phyloP scores from a whole-genome alignment of 2,797 vertebrate species.

The Eidolon dupreanum region DNA sequence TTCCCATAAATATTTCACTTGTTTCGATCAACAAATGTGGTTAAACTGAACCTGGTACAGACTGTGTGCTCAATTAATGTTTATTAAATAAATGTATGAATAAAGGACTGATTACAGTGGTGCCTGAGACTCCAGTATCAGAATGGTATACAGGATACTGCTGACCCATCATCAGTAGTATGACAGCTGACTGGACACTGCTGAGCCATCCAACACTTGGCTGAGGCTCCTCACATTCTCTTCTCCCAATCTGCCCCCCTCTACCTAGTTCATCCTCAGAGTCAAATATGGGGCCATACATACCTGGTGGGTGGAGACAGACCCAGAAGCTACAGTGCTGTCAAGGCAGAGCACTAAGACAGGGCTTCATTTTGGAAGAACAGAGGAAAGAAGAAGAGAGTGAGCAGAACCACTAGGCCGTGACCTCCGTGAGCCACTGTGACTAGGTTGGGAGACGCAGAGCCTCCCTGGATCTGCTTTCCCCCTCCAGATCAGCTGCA shows the following conservation, averaged over 20 bases:
- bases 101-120: neutral
- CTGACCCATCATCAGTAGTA: no score
- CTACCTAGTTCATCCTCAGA: neutral
- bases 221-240: neutral
- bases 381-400: neutral
- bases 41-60: neutral
- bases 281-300: neutral
- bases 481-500: neutral
- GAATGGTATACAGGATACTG: neutral
- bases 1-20: neutral
- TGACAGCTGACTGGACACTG: no score
- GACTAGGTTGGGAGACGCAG: neutral
- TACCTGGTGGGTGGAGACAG: neutral
- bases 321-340: neutral
- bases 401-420: neutral
- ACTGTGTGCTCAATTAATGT: neutral
- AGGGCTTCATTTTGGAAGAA: neutral
- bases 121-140: neutral
- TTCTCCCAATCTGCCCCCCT: neutral
- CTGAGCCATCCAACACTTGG: neutral
- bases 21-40: neutral
- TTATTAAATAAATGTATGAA: neutral
- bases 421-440: neutral
- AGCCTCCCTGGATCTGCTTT: neutral
- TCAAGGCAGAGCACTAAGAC: neutral